These are phyloP conservation scores for Jacana jacana DNA, from an alignment of 2,113 vertebrate species.

Conservation along the genomic window DNA sequence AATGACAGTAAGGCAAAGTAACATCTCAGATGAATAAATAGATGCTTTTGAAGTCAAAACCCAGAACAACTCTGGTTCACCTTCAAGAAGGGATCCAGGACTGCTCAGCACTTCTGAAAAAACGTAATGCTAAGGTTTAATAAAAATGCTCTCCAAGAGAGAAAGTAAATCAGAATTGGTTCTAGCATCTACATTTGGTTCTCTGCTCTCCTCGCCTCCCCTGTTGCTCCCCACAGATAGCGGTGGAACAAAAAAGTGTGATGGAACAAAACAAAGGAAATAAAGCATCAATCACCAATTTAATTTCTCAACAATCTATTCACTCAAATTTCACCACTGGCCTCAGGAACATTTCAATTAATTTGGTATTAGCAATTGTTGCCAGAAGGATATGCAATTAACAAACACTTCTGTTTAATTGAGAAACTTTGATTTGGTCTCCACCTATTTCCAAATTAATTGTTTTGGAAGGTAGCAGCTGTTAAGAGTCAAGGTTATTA, in stretches of 20 bases:
- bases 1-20: not conserved
- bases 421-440: not conserved
- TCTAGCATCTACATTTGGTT: not conserved
- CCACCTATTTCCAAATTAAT: not conserved
- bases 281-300: not conserved
- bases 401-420: slow-evolving; percentile 9
- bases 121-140: not conserved
- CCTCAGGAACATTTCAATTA: slow-evolving; percentile 1
- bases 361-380: not conserved
- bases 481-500: not conserved
- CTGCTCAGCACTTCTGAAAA: not conserved
- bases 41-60: not conserved
- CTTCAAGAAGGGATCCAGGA: not conserved
- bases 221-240: not conserved
- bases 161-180: not conserved
- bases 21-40: not conserved
- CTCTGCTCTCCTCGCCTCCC: not conserved
- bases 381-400: slow-evolving; percentile 24
- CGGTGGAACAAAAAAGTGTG: not conserved
- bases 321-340: not conserved
- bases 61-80: not conserved
- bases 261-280: not conserved
- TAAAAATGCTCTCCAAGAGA: not conserved
- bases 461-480: not conserved
- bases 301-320: not conserved